phyloP scores from a whole-genome alignment of 1,140 invertebrate genomes.

The Berghia stephanieae region DNA sequence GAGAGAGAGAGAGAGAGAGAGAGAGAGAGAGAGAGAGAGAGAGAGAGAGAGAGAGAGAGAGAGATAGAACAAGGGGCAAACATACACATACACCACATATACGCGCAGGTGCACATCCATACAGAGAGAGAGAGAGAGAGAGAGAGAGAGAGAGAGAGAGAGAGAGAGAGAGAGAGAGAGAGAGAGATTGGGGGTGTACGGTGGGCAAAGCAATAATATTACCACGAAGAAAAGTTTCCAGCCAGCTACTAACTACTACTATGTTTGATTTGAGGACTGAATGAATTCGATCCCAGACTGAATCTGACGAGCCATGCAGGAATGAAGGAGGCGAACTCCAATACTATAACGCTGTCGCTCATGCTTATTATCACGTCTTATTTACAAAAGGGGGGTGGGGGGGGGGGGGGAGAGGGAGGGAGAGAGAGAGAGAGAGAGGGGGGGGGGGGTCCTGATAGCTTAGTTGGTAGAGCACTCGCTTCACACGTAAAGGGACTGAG shows the following conservation, averaged over 20 bases:
- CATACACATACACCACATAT: too few species aligned
- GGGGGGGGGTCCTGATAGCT: too few species aligned
- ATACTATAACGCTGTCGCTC: too few species aligned
- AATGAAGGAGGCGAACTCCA: too few species aligned
- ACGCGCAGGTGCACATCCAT: too few species aligned
- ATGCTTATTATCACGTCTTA: too few species aligned
- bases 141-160: constrained; percentile 1
- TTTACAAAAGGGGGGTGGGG: too few species aligned
- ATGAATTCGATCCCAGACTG: too few species aligned
- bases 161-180: not conserved
- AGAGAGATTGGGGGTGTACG: not conserved
- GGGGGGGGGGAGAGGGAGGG: not conserved
- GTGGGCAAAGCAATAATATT: not conserved
- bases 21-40: not conserved
- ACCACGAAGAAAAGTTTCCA: not conserved
- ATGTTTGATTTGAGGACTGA: too few species aligned
- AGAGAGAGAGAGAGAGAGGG: not conserved
- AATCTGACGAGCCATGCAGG: too few species aligned
- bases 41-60: not conserved
- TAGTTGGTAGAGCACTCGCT: too few species aligned
- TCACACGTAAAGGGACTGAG: too few species aligned
- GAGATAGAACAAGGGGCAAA: not conserved
- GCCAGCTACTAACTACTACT: not conserved
- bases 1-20: not conserved
- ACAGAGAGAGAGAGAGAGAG: not conserved